A percentile compares a stretch with the other conserved stretches of the same genome.
Evolutionary conservation across 2,888 invertebrate genomes (phyloP).

Genomic region (Sphaerophoria rueppellii): DNA sequence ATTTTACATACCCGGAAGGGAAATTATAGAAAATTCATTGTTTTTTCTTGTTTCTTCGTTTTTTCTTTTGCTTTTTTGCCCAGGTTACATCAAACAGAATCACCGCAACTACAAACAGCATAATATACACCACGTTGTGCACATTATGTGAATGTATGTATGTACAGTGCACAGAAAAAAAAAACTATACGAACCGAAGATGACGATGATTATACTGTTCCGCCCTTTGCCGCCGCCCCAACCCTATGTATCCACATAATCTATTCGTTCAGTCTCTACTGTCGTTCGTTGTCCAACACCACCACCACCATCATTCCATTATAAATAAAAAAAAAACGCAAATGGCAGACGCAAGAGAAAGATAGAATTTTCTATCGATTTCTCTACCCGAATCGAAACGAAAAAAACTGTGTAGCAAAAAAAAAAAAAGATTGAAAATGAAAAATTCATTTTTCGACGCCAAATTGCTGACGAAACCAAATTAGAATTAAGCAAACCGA

Average conservation of each 20-base stretch:
- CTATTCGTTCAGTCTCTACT: no score
- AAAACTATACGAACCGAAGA: neutral
- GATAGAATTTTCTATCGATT: slow-evolving; percentile 77
- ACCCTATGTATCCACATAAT: slow-evolving; percentile 30
- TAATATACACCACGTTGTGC: slow-evolving; percentile 49
- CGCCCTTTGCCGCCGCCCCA: slow-evolving; percentile 2
- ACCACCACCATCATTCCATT: slow-evolving; percentile 8
- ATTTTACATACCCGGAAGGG: slow-evolving; percentile 55
- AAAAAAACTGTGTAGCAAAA: neutral
- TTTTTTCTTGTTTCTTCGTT: slow-evolving; percentile 26
- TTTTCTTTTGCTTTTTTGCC: neutral
- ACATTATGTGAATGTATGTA: slow-evolving; percentile 17
- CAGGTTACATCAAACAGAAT: slow-evolving; percentile 64
- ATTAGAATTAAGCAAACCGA: slow-evolving; percentile 6
- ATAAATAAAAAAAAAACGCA: slow-evolving; percentile 65
- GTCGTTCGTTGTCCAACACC: no score
- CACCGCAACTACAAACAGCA: slow-evolving; percentile 44
- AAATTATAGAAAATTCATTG: slow-evolving; percentile 35
- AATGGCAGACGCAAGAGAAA: slow-evolving; percentile 66
- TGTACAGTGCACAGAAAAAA: neutral
- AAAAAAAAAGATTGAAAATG: neutral
- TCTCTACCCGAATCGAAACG: slow-evolving; percentile 69
- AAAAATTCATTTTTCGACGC: slow-evolving; percentile 12
- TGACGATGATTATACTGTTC: neutral
- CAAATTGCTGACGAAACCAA: slow-evolving; percentile 2